phyloP scores from a whole-genome alignment of 2,113 vertebrate species.

The Syngnathus scovelli region DNA sequence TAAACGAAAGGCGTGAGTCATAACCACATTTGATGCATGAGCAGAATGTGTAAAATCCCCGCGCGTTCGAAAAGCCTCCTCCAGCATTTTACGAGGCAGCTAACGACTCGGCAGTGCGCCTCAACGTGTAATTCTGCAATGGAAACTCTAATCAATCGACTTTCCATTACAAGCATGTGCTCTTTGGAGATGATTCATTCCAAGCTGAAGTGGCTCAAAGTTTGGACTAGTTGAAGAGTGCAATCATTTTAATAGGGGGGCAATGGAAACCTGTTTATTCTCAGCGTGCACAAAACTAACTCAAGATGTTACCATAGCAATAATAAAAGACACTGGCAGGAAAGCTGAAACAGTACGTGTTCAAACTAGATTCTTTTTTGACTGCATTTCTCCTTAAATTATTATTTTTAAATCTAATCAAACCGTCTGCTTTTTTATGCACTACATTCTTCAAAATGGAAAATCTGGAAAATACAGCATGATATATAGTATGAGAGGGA shows the following conservation, averaged over 20 bases:
- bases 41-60: constrained; percentile 52
- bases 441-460: not conserved
- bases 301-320: constrained; percentile 26
- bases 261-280: constrained; percentile 52
- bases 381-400: not conserved
- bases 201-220: constrained; percentile 34
- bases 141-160: constrained; percentile 60
- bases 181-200: constrained; percentile 45
- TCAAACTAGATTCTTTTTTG: not conserved
- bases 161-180: constrained; percentile 58
- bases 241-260: constrained; percentile 61
- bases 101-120: constrained; percentile 21
- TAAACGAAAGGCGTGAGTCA: constrained; percentile 56
- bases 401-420: not conserved
- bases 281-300: constrained; percentile 29
- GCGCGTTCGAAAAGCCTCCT: constrained; percentile 10
- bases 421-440: not conserved
- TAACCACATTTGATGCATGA: constrained; percentile 55
- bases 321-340: constrained; percentile 16
- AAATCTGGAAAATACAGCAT: not conserved
- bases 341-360: not conserved
- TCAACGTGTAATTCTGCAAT: constrained; percentile 27
- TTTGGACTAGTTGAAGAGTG: constrained; percentile 52
- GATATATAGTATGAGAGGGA: constrained; percentile 23
- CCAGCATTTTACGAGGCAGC: constrained; percentile 40